These are phyloP conservation scores for Chloroclysta siterata DNA, from an alignment of 2,888 invertebrate genomes.

Conservation along the genomic window DNA sequence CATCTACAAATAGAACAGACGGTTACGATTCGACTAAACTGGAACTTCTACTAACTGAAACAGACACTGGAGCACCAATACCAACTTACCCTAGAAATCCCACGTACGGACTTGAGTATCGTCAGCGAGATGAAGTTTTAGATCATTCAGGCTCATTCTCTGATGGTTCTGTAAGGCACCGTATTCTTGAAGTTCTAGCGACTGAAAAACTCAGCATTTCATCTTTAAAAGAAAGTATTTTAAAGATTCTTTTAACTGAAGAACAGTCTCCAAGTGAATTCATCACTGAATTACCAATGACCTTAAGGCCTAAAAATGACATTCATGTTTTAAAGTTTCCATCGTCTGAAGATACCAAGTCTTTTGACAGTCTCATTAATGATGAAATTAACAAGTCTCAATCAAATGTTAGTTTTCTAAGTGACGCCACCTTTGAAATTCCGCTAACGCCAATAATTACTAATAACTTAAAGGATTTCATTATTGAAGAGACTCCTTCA, in stretches of 20 bases:
- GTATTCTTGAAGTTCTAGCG: slow-evolving; percentile 14
- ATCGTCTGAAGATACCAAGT: not conserved
- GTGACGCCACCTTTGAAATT: not conserved
- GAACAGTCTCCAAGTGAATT: slow-evolving; percentile 1
- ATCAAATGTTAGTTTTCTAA: not conserved
- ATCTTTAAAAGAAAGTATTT: slow-evolving; percentile 14
- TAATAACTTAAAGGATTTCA: not conserved
- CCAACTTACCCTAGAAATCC: not conserved
- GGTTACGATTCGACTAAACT: not conserved
- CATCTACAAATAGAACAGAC: not conserved
- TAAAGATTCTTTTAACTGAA: slow-evolving; percentile 11
- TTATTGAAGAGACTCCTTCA: not conserved
- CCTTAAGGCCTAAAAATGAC: not conserved
- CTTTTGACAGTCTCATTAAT: not conserved
- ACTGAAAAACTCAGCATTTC: slow-evolving; percentile 6
- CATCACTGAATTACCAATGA: not conserved
- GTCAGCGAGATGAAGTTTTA: not conserved
- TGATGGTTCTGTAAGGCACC: slow-evolving; percentile 11
- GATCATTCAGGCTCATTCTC: not conserved
- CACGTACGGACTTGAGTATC: not conserved
- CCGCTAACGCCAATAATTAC: not conserved
- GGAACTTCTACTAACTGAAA: not conserved
- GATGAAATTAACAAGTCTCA: not conserved
- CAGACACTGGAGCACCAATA: not conserved
- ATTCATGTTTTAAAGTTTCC: not conserved